phyloP scores from a whole-genome alignment of 2,797 vertebrate genomes.

The Sphenodon punctatus region DNA sequence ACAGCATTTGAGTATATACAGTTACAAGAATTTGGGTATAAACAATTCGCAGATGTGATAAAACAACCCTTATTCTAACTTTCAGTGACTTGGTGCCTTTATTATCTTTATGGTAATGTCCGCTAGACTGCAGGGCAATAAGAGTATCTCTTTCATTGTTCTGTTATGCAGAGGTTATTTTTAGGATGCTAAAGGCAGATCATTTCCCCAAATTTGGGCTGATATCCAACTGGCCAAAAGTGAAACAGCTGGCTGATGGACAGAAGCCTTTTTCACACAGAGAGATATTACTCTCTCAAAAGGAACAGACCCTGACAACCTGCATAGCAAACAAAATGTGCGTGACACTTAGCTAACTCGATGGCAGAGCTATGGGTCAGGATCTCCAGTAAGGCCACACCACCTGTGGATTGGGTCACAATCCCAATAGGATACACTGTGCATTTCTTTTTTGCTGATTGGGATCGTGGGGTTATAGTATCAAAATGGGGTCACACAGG shows the following conservation, averaged over 20 bases:
- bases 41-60: conserved; percentile 58
- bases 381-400: no score
- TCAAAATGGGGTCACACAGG: no score
- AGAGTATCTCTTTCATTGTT: conserved; percentile 53
- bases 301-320: conserved; percentile 30
- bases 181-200: conserved; percentile 65
- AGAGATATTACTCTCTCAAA: no score
- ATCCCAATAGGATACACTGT: no score
- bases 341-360: not conserved
- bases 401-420: no score
- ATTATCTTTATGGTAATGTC: conserved; percentile 38
- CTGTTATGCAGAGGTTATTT: conserved; percentile 59
- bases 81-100: conserved; percentile 33
- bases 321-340: conserved; percentile 5
- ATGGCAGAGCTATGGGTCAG: no score
- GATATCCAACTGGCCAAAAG: conserved; percentile 65
- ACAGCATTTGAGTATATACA: not conserved
- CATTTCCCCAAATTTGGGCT: conserved; percentile 70
- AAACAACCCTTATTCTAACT: conserved; percentile 28
- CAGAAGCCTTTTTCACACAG: conserved; percentile 68
- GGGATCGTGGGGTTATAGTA: no score
- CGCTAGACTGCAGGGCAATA: conserved; percentile 17
- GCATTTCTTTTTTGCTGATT: no score
- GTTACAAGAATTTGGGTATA: not conserved
- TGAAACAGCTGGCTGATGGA: conserved; percentile 62